Evolutionary conservation across 2,797 vertebrate genomes (phyloP).

Genomic region (Thamnophis elegans): DNA sequence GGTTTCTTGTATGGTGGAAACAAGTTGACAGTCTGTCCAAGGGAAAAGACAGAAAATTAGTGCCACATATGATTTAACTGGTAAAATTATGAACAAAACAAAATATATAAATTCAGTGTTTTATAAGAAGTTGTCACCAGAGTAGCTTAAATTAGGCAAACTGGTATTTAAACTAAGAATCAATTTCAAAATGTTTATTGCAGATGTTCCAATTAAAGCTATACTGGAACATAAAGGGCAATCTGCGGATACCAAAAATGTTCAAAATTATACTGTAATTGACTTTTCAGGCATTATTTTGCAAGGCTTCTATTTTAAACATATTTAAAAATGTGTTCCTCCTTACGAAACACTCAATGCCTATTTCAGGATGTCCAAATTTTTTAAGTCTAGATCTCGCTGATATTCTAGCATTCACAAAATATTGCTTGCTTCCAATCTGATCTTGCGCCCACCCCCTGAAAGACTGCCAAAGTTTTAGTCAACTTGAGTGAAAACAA

Average conservation of each 20-base stretch:
- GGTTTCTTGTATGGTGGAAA: conserved; percentile 70
- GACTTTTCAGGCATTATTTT: neutral
- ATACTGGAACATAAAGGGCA: neutral
- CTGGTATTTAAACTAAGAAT: neutral
- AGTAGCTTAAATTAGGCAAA: neutral
- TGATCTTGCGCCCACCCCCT: neutral
- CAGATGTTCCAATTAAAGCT: neutral
- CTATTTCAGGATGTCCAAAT: neutral
- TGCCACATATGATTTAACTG: neutral
- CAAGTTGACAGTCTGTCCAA: conserved; percentile 63
- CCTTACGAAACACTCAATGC: neutral
- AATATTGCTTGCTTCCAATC: conserved; percentile 21
- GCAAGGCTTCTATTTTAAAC: neutral
- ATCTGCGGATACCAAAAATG: neutral
- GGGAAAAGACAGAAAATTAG: neutral
- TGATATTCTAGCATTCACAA: neutral
- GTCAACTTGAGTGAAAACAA: neutral
- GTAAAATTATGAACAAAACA: neutral
- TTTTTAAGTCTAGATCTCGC: neutral
- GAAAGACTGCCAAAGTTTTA: neutral
- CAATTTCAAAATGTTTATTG: neutral
- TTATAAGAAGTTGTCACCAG: neutral
- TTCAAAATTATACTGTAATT: neutral
- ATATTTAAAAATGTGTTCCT: neutral
- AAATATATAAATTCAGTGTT: neutral